Conservation (phyloP, 1,140 invertebrate genomes). For the Caenorhabditis tropicalis region DNA sequence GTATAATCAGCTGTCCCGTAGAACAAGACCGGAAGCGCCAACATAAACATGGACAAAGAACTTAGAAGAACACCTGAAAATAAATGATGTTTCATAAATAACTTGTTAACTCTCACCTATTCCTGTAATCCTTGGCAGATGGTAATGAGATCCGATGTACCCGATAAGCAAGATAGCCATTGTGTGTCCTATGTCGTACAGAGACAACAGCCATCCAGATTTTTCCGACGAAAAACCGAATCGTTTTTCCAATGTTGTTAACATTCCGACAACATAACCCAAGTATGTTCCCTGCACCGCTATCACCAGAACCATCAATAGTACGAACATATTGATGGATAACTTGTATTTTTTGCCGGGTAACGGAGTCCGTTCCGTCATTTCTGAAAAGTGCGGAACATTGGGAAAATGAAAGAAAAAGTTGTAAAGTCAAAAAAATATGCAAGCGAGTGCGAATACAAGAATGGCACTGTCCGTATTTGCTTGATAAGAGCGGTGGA, state of each 20-base stretch:
- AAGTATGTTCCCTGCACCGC: constrained; percentile 52
- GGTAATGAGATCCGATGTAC: constrained; percentile 49
- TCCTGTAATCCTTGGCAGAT: constrained; percentile 52
- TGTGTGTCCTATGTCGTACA: constrained; percentile 56
- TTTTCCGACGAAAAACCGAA: constrained; percentile 39
- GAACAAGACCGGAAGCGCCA: constrained; percentile 47
- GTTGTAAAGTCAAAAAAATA: neutral
- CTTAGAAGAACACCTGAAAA: constrained; percentile 48
- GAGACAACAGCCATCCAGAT: constrained; percentile 44
- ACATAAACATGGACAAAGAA: constrained; percentile 54
- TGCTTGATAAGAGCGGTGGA: constrained; percentile 10
- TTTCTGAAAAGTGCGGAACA: neutral
- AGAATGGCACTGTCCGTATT: constrained; percentile 10
- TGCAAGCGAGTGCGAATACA: neutral
- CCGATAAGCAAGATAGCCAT: constrained; percentile 51
- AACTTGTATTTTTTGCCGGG: constrained; percentile 23
- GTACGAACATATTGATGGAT: constrained; percentile 39
- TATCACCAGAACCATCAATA: constrained; percentile 48
- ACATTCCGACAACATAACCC: constrained; percentile 53
- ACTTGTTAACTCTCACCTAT: constrained; percentile 35
- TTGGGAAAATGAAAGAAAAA: neutral
- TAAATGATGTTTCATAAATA: neutral
- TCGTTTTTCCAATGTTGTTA: constrained; percentile 50
- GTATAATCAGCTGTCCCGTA: constrained; percentile 46
- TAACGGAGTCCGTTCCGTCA: constrained; percentile 7